Conservation (phyloP, 2,113 vertebrate species). For the Pristiophorus japonicus region DNA sequence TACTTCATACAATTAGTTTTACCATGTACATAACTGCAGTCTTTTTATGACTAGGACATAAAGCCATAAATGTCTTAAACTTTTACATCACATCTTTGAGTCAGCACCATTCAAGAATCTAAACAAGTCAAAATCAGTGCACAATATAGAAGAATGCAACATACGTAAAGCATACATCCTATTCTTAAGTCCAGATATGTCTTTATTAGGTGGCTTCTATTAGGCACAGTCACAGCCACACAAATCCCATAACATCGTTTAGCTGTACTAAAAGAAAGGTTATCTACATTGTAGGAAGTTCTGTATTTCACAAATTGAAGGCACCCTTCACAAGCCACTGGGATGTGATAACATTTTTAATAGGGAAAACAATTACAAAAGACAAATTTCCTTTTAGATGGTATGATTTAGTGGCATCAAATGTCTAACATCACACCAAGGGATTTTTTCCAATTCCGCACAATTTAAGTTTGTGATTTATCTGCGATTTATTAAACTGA, state of each 20-base stretch:
- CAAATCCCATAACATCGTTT: not conserved
- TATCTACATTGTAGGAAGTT: not conserved
- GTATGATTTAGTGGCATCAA: not conserved
- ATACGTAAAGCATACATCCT: not conserved
- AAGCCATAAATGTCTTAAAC: conserved; percentile 49
- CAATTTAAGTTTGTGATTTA: not conserved
- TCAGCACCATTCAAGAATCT: not conserved
- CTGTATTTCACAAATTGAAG: not conserved
- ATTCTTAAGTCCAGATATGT: not conserved
- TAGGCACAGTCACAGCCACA: not conserved
- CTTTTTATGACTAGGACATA: conserved; percentile 49
- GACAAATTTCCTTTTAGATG: not conserved
- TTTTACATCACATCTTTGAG: conserved; percentile 47
- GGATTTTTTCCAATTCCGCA: not conserved
- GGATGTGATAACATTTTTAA: not conserved
- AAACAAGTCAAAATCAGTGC: not conserved
- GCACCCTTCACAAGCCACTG: not conserved
- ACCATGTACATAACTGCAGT: conserved; percentile 41
- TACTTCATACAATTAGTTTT: conserved; percentile 41
- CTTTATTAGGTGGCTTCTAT: not conserved
- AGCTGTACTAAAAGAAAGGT: not conserved
- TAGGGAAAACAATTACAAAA: not conserved
- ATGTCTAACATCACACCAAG: not conserved
- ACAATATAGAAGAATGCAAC: not conserved
- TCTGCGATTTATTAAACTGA: too few species aligned